Evolutionary conservation across 1,140 invertebrate genomes (phyloP).

Genomic region (Drosophila gunungcola): DNA sequence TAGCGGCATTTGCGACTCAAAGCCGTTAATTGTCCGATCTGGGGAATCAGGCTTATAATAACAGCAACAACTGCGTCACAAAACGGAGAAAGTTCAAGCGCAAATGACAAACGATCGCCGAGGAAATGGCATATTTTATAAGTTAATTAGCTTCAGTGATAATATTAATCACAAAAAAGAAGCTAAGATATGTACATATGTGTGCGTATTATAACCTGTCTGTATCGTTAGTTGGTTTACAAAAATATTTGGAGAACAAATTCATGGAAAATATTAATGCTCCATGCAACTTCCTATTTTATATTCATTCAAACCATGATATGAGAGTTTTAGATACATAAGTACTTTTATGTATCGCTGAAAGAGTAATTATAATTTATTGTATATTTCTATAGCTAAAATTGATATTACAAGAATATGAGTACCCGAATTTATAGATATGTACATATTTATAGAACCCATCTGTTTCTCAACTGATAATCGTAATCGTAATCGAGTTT

Average conservation of each 20-base stretch:
- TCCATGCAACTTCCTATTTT: too few species aligned
- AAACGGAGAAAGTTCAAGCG: conserved; percentile 46
- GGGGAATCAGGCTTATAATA: conserved; percentile 6
- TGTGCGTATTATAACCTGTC: too few species aligned
- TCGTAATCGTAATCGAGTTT: not conserved
- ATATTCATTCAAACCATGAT: too few species aligned
- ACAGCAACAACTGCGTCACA: conserved; percentile 1
- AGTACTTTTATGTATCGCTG: too few species aligned
- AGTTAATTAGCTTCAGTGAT: too few species aligned
- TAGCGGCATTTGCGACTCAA: conserved; percentile 15
- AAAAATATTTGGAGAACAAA: too few species aligned
- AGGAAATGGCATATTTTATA: not conserved
- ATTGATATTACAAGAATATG: not conserved
- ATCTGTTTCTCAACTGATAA: not conserved
- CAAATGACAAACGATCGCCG: not conserved
- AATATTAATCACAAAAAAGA: too few species aligned
- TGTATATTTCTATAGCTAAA: not conserved
- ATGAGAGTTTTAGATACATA: too few species aligned
- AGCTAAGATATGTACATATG: too few species aligned
- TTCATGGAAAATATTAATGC: not conserved
- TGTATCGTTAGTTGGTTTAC: too few species aligned
- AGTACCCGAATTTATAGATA: too few species aligned
- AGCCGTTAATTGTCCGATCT: conserved; percentile 31
- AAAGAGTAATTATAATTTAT: not conserved
- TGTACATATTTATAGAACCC: too few species aligned